Evolutionary conservation across 2,888 invertebrate genomes (phyloP).

Genomic region (Fissipunctia ypsillon): DNA sequence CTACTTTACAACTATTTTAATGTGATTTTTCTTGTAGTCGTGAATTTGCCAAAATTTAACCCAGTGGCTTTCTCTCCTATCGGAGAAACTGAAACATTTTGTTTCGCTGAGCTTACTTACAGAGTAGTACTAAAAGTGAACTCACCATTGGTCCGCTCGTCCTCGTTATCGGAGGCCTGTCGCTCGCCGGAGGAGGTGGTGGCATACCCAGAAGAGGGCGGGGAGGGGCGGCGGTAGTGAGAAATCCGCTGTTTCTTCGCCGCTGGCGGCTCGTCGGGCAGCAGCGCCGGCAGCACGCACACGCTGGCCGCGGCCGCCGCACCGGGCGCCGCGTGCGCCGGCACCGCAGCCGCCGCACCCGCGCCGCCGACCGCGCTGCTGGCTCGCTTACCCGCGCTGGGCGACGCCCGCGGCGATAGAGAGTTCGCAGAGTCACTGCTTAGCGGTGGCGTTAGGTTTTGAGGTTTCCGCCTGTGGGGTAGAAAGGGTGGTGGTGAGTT

Average conservation of each 20-base stretch:
- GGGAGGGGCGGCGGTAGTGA: conserved; percentile 91
- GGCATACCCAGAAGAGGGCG: conserved; percentile 86
- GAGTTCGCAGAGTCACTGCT: conserved; percentile 97
- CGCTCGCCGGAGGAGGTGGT: conserved; percentile 89
- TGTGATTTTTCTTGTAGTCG: not conserved
- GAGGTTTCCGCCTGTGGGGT: conserved; percentile 94
- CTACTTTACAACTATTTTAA: not conserved
- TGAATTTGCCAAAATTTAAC: not conserved
- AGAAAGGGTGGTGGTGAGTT: conserved; percentile 20
- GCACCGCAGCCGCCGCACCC: conserved; percentile 71
- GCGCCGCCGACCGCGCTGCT: conserved; percentile 69
- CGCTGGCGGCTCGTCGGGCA: conserved; percentile 91
- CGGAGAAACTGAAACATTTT: not conserved
- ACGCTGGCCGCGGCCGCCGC: conserved; percentile 46
- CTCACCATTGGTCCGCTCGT: conserved; percentile 82
- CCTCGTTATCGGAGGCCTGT: conserved; percentile 89
- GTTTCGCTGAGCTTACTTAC: not conserved
- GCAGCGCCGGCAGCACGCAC: conserved; percentile 91
- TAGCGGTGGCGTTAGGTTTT: conserved; percentile 97
- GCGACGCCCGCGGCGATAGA: conserved; percentile 93
- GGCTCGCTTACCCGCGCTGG: conserved; percentile 91
- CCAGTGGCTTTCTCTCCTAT: not conserved
- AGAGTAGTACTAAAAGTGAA: not conserved
- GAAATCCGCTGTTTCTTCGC: conserved; percentile 96
- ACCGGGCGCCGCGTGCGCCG: conserved; percentile 71